These are phyloP conservation scores for Limonius californicus DNA, from an alignment of 1,140 invertebrate species.

Conservation along the genomic window DNA sequence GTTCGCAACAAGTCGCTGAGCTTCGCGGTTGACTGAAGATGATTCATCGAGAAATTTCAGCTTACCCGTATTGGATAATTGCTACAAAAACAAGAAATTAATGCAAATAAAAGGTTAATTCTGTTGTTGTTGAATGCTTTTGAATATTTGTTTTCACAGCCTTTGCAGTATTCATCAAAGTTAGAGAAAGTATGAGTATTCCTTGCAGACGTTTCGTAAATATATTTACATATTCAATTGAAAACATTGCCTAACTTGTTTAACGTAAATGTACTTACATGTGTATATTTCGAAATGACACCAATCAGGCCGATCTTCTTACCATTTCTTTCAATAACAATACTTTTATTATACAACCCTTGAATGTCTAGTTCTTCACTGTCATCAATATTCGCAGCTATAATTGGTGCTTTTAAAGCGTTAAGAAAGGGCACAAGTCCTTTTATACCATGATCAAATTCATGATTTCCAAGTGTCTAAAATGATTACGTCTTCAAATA, in stretches of 20 bases:
- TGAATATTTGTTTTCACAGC: neutral
- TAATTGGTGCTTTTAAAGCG: conserved; percentile 59
- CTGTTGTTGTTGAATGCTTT: neutral
- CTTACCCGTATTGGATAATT: conserved; percentile 41
- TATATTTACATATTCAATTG: too few species aligned
- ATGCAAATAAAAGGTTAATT: too few species aligned
- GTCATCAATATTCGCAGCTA: conserved; percentile 75
- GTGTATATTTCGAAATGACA: conserved; percentile 62
- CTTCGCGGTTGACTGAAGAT: conserved; percentile 45
- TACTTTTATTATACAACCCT: conserved; percentile 57
- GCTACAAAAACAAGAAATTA: conserved; percentile 28
- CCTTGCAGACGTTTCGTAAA: too few species aligned
- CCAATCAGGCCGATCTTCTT: conserved; percentile 77
- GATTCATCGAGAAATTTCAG: conserved; percentile 51
- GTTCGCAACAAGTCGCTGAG: conserved; percentile 42
- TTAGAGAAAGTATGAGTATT: too few species aligned
- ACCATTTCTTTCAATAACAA: conserved; percentile 55
- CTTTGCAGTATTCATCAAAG: too few species aligned
- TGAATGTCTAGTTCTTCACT: conserved; percentile 64
- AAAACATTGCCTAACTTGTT: too few species aligned
- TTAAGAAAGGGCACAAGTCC: conserved; percentile 72
- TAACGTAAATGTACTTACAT: conserved; percentile 55
- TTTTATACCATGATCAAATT: conserved; percentile 76
- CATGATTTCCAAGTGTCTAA: conserved; percentile 85
- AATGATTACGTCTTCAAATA: too few species aligned